Base-by-base conservation (phyloP, 2,888 invertebrate genomes). In the Stenodema calcarata region DNA sequence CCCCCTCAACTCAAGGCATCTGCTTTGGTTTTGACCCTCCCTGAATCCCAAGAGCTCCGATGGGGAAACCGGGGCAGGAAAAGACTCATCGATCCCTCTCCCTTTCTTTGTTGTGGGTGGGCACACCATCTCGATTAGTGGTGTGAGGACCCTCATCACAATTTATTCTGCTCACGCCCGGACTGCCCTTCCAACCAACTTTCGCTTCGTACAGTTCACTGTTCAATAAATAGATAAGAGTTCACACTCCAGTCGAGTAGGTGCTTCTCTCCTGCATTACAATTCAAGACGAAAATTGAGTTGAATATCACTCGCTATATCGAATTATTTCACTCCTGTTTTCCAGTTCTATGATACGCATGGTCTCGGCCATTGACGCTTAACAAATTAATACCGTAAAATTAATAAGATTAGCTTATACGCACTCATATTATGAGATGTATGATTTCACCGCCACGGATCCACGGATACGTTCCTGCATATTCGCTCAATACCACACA, bases 111-210 rank as follows among this genome's bases (percentile, higher is more conserved):
- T 54, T 80, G 80, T 80, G 80, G 80, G 54, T 28, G 78, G 44
- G 78, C 44, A 23, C 16, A 0, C 35, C 7, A 27, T 41, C 44
- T 41, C 78, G 78, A 78, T 78, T 78, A 78, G 78, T n/a, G 47
- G 78, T 35, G 35, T 35, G 73, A 54, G 54, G 35, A 54, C 80
- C 54, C 80, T 80, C 80, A 80, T 80, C 54, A 50, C 54, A 80
- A 80, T 80, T 80, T 80, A 80, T 80, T 80, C 80, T 16, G n/a
- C 80, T 80, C 80, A 80, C 80, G 80, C 28, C 42, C 30, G 16
- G 54, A 44, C 16, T 78, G 42, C 41, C 44, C 44, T n/a, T 44
- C 44, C 78, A 44, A 44, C 41, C 41, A 27, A 35, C 42, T 78
- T 44, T 42, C 14, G 27, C 78, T 44, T 78, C 78, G 62, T 62